Conservation (phyloP, 2,888 invertebrate species). For the Plemyria rubiginata region DNA sequence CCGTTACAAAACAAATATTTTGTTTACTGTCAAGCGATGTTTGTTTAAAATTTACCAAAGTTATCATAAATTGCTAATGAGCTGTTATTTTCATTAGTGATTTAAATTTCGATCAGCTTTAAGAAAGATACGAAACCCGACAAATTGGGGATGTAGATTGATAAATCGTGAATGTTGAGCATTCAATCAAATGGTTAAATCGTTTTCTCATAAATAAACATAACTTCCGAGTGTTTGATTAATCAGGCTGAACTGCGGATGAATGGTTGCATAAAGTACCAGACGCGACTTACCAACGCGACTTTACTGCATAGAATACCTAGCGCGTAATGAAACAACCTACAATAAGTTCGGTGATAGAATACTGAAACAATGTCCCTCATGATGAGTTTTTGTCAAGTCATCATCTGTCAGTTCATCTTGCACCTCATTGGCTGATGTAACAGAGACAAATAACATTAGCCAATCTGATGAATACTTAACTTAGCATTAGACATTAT, state of each 20-base stretch:
- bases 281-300: slow-evolving; percentile 10
- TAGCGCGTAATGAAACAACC: too few relatives aligned
- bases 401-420: too few relatives aligned
- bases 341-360: too few relatives aligned
- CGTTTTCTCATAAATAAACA: slow-evolving; percentile 36
- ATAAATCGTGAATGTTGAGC: slow-evolving; percentile 37
- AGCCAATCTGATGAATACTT: too few relatives aligned
- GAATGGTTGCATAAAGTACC: slow-evolving; percentile 4
- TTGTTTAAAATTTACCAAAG: slow-evolving; percentile 2
- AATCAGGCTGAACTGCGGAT: slow-evolving; percentile 29
- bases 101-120: slow-evolving; percentile 13
- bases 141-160: slow-evolving; percentile 34
- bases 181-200: slow-evolving; percentile 38
- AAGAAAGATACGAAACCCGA: slow-evolving; percentile 20
- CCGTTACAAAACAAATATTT: slow-evolving; percentile 3
- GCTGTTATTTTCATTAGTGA: slow-evolving; percentile 14
- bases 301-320: background rate
- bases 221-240: slow-evolving; percentile 38
- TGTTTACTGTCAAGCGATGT: background rate
- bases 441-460: too few relatives aligned
- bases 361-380: too few relatives aligned
- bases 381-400: too few relatives aligned
- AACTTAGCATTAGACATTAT: too few relatives aligned
- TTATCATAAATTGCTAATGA: slow-evolving; percentile 14
- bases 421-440: too few relatives aligned